Evolutionary conservation across 2,888 invertebrate genomes (phyloP), one percentile per base, ranked within the genome.

Genomic region (Oligia strigilis): DNA sequence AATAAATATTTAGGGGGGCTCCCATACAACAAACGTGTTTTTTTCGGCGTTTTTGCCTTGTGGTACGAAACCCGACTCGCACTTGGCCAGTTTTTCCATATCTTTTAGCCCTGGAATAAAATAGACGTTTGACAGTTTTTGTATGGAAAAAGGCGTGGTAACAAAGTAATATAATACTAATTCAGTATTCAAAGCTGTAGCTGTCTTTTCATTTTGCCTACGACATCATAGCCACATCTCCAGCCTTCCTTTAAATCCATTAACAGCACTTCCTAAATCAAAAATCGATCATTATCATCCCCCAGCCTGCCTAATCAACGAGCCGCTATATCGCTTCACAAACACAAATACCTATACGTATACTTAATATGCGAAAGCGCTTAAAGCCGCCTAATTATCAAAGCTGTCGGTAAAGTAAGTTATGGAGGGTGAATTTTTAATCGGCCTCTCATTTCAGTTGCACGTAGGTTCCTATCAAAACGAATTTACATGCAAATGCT

Each of bases 401-500:
- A 92, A 92, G 92, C 92, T 89, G 86, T 90, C 86, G 90, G 91
- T 89, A 85, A 90, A 92, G 85, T 87, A 89, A 85, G 88, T 92
- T 91, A 91, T 88, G 87, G 84, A 91, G 92, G 93, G 92, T 93
- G 92, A 90, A 92, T 93, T 93, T 92, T 92, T 90, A 92, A 93
- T 92, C 88, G 83, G 76, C 70, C 87, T 91, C 90, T 89, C 90
- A 90, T 92, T 92, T 90, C 87, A 86, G 79, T 85, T 87, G 89
- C 88, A 90, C 85, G 86, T 83, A 77, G 82, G 85, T 82, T 87
- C 87, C 87, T 88, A 91, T 88, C 87, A 90, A 88, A 90, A 88
- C 80, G 86, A 86, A 88, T 92, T 91, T 91, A 85, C 82, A 91
- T 91, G 90, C 89, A 89, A 91, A 91, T 91, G 83, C 81, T 86